These are phyloP conservation scores for Liolophura sinensis DNA, from an alignment of 1,140 invertebrate genomes.

Conservation along the genomic window DNA sequence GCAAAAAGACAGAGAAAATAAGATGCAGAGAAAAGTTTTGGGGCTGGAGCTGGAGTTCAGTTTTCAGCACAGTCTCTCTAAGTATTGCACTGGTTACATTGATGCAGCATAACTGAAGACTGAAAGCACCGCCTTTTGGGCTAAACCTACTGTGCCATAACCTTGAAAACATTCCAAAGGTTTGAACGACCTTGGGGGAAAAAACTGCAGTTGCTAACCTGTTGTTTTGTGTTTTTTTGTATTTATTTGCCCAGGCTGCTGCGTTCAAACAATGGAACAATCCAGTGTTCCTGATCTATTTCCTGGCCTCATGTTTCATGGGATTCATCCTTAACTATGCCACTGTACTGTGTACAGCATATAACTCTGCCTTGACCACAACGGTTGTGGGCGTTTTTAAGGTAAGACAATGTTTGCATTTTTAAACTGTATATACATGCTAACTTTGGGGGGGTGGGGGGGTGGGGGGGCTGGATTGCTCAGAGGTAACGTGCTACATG, in stretches of 20 bases:
- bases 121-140: neutral
- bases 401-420: slow-evolving; percentile 24
- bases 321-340: slow-evolving; percentile 95
- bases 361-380: slow-evolving; percentile 97
- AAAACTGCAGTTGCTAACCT: neutral
- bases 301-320: slow-evolving; percentile 91
- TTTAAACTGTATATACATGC: no score
- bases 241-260: slow-evolving; percentile 62
- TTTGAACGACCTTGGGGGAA: neutral
- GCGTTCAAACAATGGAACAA: slow-evolving; percentile 76
- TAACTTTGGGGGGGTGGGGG: no score
- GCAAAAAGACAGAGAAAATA: no score
- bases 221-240: slow-evolving; percentile 13
- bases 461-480: no score
- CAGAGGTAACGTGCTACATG: no score
- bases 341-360: slow-evolving; percentile 91
- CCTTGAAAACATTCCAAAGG: neutral
- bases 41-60: no score
- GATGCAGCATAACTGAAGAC: neutral
- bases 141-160: neutral
- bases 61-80: neutral
- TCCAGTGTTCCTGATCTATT: slow-evolving; percentile 78
- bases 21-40: no score
- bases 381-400: slow-evolving; percentile 88
- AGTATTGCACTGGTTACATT: neutral